These are phyloP conservation scores for Craniophora ligustri DNA, from an alignment of 2,888 invertebrate genomes.

Conservation along the genomic window DNA sequence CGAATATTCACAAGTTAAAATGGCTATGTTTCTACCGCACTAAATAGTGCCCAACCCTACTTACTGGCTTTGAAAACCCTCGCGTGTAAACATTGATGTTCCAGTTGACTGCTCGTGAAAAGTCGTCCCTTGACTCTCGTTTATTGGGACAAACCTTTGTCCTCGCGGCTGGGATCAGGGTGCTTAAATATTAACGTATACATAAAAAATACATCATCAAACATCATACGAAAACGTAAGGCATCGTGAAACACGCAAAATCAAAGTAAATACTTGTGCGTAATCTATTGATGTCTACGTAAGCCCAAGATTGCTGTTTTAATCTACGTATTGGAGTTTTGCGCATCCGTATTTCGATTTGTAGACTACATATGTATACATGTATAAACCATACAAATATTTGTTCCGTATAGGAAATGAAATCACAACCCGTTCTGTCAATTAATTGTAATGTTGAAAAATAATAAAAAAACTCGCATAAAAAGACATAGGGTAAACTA, in stretches of 20 bases:
- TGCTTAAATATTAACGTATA: conserved; percentile 20
- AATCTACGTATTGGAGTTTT: neutral
- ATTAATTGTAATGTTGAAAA: no score
- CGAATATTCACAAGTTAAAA: neutral
- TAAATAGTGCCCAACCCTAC: conserved; percentile 15
- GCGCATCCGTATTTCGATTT: neutral
- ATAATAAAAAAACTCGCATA: no score
- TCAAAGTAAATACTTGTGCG: neutral
- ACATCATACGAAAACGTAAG: neutral
- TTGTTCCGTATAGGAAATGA: no score
- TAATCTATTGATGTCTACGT: neutral
- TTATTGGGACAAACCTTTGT: conserved; percentile 27
- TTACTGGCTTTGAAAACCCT: conserved; percentile 23
- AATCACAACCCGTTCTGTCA: no score
- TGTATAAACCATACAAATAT: no score
- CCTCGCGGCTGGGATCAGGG: neutral
- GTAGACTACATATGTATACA: no score
- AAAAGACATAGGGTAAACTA: no score
- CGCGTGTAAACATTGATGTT: conserved; percentile 31
- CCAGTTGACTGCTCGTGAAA: conserved; percentile 16
- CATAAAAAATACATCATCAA: conserved; percentile 1
- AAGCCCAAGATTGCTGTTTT: neutral
- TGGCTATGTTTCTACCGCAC: neutral
- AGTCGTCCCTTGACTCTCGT: conserved; percentile 24
- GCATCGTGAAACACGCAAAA: neutral